A percentile compares a stretch with the other conserved stretches of the same genome.
Evolutionary conservation across 2,797 vertebrate genomes (phyloP).

Genomic region (Brotula barbata): DNA sequence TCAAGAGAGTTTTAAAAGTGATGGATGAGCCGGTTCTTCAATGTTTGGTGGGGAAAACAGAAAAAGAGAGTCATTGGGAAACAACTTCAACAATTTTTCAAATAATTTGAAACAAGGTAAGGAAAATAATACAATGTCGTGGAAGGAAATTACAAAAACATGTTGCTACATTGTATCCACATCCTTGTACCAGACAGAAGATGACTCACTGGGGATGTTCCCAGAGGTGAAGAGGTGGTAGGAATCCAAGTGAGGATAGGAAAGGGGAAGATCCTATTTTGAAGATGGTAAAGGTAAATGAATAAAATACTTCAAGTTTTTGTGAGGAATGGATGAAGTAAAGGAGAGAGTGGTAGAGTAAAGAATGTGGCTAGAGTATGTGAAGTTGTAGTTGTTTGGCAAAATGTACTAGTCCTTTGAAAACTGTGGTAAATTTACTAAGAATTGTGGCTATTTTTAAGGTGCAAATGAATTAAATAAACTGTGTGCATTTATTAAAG

Average conservation of each 20-base stretch:
- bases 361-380: no score
- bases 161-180: conserved; percentile 33
- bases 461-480: no score
- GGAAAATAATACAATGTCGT: conserved; percentile 53
- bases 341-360: conserved; percentile 1
- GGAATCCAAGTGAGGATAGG: conserved; percentile 31
- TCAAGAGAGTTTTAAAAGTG: conserved; percentile 55
- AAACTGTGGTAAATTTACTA: no score
- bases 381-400: no score
- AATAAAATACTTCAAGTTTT: conserved; percentile 8
- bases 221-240: conserved; percentile 22
- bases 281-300: conserved; percentile 6
- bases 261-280: conserved; percentile 1
- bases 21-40: conserved; percentile 58
- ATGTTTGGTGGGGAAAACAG: conserved; percentile 45
- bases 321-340: background rate
- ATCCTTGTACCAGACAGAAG: conserved; percentile 46
- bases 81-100: conserved; percentile 49
- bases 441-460: no score
- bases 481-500: no score
- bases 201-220: conserved; percentile 62
- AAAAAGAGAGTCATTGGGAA: conserved; percentile 53
- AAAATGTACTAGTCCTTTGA: no score
- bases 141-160: conserved; percentile 42
- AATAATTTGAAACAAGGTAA: conserved; percentile 50